Percentiles rank a stretch among this genome's conserved stretches.
Evolutionary conservation across 2,797 vertebrate genomes (phyloP).

Genomic region (Takifugu rubripes): DNA sequence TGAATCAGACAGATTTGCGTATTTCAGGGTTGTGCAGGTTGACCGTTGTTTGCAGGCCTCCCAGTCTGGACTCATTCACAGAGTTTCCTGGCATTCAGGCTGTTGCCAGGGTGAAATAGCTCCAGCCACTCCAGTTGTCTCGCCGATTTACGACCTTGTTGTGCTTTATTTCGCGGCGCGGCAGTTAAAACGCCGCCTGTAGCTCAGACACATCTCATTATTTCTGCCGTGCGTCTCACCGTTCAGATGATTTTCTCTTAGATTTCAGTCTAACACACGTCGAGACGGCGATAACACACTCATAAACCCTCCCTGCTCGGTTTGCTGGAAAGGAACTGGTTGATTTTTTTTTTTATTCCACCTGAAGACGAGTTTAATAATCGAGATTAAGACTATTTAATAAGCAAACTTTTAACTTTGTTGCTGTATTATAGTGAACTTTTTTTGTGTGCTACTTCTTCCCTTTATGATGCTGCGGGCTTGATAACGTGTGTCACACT

Average conservation of each 20-base stretch:
- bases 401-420: no score
- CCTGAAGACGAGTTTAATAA: no score
- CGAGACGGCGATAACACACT: conserved; percentile 19
- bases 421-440: no score
- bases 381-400: no score
- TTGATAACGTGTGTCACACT: neutral
- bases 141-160: conserved; percentile 38
- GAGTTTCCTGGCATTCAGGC: conserved; percentile 47
- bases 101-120: conserved; percentile 40
- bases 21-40: neutral
- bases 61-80: conserved; percentile 28
- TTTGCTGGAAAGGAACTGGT: no score
- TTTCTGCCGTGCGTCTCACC: conserved; percentile 9
- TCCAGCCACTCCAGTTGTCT: conserved; percentile 26
- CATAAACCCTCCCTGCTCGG: no score
- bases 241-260: conserved; percentile 16
- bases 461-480: neutral
- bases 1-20: neutral
- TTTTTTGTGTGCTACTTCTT: conserved; percentile 2
- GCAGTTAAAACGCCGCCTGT: conserved; percentile 14
- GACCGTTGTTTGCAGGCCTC: neutral
- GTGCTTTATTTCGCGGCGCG: conserved; percentile 7
- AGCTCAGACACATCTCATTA: conserved; percentile 24
- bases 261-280: conserved; percentile 26
- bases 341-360: no score